Conservation (phyloP, 2,113 vertebrate genomes). For the Siniperca chuatsi region DNA sequence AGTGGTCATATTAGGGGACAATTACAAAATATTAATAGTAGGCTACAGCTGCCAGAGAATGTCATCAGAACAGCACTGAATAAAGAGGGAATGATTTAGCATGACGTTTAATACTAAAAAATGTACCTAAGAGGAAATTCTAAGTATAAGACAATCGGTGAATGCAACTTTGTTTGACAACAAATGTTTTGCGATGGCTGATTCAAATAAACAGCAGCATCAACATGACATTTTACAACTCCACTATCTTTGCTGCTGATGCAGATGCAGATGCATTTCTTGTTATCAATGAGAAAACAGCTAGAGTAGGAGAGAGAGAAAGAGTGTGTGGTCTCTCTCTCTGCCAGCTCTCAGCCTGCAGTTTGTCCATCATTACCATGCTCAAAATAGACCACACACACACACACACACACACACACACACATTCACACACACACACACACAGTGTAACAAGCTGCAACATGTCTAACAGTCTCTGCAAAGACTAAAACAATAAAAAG, state of each 20-base stretch:
- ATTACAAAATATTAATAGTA: too few species aligned
- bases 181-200: not conserved
- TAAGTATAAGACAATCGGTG: not conserved
- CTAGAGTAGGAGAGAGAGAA: not conserved
- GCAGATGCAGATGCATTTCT: too few species aligned
- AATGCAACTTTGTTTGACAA: not conserved
- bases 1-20: too few species aligned
- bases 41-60: too few species aligned
- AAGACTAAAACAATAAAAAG: conserved; percentile 50
- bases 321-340: conserved; percentile 46
- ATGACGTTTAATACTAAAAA: too few species aligned
- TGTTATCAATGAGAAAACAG: not conserved
- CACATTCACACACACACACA: conserved; percentile 38
- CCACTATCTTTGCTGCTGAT: not conserved
- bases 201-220: not conserved
- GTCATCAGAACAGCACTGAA: too few species aligned
- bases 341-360: conserved; percentile 27
- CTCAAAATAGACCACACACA: conserved; percentile 25
- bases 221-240: not conserved
- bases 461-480: conserved; percentile 31
- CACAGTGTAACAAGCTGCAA: conserved; percentile 29
- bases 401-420: conserved; percentile 15
- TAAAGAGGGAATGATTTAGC: too few species aligned
- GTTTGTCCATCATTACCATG: conserved; percentile 44
- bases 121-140: too few species aligned